phyloP scores from a whole-genome alignment of 1,140 invertebrate genomes.

The Trichoplusia ni region DNA sequence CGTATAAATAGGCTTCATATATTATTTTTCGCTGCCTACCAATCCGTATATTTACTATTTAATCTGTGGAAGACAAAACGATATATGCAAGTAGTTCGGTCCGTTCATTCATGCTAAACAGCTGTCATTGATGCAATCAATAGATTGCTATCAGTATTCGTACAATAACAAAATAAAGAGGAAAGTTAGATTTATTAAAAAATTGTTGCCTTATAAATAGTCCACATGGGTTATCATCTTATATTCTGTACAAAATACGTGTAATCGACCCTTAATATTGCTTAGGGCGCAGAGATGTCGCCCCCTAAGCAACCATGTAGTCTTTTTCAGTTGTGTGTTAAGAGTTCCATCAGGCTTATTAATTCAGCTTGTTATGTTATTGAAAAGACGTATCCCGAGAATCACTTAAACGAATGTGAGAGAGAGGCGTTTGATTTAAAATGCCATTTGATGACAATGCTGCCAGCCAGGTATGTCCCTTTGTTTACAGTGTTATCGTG shows the following conservation, averaged over 20 bases:
- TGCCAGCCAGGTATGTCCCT: constrained; percentile 68
- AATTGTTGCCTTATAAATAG: background rate
- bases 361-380: constrained; percentile 75
- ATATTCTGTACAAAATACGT: background rate
- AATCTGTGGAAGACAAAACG: too few species aligned
- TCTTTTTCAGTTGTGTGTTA: constrained; percentile 69
- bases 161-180: constrained; percentile 11
- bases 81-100: too few species aligned
- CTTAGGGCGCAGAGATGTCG: constrained; percentile 54
- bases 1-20: too few species aligned
- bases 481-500: constrained; percentile 2
- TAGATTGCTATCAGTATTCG: constrained; percentile 4
- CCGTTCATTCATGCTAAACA: background rate
- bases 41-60: too few species aligned
- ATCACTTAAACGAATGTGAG: constrained; percentile 64
- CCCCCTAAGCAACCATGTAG: constrained; percentile 74
- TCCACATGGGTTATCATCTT: background rate
- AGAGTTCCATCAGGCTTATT: constrained; percentile 69
- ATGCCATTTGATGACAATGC: constrained; percentile 61
- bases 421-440: constrained; percentile 59
- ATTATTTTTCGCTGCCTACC: too few species aligned
- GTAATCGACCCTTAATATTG: constrained; percentile 28
- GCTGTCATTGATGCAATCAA: constrained; percentile 17
- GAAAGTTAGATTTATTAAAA: background rate
- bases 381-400: constrained; percentile 66